Base-by-base conservation (phyloP, 2,888 invertebrate species). In the Cryptocephalus moraei region DNA sequence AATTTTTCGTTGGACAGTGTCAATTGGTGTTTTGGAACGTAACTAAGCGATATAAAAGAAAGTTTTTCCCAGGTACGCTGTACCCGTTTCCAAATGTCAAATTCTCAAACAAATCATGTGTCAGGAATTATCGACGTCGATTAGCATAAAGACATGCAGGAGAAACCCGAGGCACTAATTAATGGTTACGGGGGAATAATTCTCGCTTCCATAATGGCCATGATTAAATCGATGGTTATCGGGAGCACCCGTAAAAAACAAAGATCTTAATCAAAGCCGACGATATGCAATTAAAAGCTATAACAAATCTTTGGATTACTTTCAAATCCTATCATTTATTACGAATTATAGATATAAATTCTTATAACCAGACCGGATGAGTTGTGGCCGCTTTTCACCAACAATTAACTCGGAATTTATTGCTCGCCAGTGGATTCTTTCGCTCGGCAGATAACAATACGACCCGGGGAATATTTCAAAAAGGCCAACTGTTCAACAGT, bases 371-470 rank as follows among this genome's bases (percentile, higher is more conserved):
- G 63, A 53, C 57, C 55, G 52, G 57, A 66, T 68, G 65, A 67
- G 67, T 67, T 56, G 58, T 61, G 56, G 55, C 55, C 50, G 61
- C 62, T 66, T 68, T 67, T 69, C 68, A 67, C 62, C 66, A 68
- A 68, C 66, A 69, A 69, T 69, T 69, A 69, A 65, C 59, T 57
- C 52, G 51, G 56, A 63, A 69, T 68, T 69, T 69, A 68, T 68
- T 59, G 61, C 57, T 53, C 53, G 47, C 52, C 52, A 36, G 36
- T 36, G n/a, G 36, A 12, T 36, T 6, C 55, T 57, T 58, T 63
- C 59, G 62, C 59, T 60, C 62, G 57, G 60, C 61, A 60, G 64
- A 64, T 63, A 65, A 65, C 65, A 64, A 64, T 65, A 60, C 44
- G 43, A 58, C 36, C n/a, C n/a, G 12, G 36, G 12, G 12, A 36